Percentiles rank a stretch among this genome's conserved stretches.
These are phyloP conservation scores for Atlantisia rogersi DNA, from an alignment of 2,113 vertebrate genomes.

Conservation along the genomic window DNA sequence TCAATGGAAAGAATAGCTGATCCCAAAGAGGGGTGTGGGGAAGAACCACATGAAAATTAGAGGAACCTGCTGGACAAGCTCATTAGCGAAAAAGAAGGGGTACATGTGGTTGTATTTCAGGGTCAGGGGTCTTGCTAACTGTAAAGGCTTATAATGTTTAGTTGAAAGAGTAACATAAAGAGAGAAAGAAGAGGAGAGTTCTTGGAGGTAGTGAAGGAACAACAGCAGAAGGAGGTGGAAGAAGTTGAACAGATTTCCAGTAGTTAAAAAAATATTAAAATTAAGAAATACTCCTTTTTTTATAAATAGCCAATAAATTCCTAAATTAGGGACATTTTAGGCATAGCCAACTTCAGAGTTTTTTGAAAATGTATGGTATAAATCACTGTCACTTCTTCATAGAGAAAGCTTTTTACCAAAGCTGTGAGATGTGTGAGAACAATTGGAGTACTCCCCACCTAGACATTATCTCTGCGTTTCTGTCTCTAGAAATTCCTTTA, in stretches of 20 bases:
- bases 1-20: not conserved
- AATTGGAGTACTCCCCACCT: not conserved
- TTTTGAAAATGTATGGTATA: not conserved
- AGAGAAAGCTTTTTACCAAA: not conserved
- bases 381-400: not conserved
- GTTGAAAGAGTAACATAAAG: not conserved
- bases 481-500: not conserved
- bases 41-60: not conserved
- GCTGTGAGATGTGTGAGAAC: not conserved
- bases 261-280: not conserved
- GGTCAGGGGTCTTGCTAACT: rapidly evolving
- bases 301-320: not conserved
- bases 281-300: not conserved
- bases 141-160: not conserved
- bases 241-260: not conserved
- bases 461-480: not conserved
- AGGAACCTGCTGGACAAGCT: not conserved
- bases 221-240: not conserved
- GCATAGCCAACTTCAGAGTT: rapidly evolving
- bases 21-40: not conserved
- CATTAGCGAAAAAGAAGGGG: not conserved
- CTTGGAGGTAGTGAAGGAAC: not conserved
- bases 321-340: not conserved
- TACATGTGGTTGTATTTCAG: not conserved
- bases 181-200: not conserved